Conservation (phyloP, 1,140 invertebrate genomes). For the Papilio machaon region DNA sequence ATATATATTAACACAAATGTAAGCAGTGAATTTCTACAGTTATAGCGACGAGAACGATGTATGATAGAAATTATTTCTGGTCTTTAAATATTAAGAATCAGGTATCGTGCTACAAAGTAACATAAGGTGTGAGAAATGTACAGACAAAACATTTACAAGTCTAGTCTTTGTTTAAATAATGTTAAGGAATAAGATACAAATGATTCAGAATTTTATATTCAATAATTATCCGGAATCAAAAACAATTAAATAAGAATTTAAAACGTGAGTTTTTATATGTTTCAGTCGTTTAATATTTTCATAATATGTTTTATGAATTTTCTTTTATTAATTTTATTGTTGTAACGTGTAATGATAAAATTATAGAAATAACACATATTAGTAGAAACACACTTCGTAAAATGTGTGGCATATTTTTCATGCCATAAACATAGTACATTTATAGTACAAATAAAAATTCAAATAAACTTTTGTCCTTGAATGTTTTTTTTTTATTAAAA, state of each 20-base stretch:
- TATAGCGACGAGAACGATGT: no score
- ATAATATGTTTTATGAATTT: background rate
- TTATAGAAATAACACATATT: background rate
- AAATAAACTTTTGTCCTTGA: background rate
- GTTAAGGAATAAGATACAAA: background rate
- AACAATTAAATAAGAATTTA: background rate
- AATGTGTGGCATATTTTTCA: background rate
- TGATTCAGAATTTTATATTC: background rate
- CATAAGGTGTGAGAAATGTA: background rate
- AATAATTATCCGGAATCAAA: background rate
- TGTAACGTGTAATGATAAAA: slow-evolving; percentile 14
- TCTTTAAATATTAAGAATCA: background rate
- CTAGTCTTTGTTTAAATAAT: background rate
- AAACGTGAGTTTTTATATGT: background rate
- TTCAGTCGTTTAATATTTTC: background rate
- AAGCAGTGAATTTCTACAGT: no score
- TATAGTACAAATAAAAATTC: background rate
- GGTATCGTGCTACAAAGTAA: background rate
- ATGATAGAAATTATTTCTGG: background rate
- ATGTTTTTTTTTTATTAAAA: no score
- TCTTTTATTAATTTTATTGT: background rate
- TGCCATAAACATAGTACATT: background rate
- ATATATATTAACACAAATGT: no score
- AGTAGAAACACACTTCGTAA: background rate
- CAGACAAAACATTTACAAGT: background rate